phyloP scores from a whole-genome alignment of 1,140 invertebrate species.

The Cyclina sinensis region DNA sequence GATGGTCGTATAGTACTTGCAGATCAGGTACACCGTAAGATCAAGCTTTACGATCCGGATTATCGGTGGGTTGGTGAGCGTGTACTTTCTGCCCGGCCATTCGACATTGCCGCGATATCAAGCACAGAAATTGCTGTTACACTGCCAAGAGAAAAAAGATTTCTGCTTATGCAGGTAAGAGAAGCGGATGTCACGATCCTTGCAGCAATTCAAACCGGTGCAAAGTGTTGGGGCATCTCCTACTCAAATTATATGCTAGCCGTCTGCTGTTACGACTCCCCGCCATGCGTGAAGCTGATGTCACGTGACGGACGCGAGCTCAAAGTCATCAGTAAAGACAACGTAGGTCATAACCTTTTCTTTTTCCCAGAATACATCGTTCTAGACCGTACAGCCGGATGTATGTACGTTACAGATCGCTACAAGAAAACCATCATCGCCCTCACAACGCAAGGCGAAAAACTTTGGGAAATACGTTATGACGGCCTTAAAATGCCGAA shows the following conservation, averaged over 20 bases:
- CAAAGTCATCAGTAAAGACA: constrained; percentile 69
- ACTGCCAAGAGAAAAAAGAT: constrained; percentile 68
- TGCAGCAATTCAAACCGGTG: constrained; percentile 70
- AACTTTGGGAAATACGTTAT: constrained; percentile 70
- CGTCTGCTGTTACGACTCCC: constrained; percentile 70
- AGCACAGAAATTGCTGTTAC: constrained; percentile 69
- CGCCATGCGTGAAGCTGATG: constrained; percentile 71
- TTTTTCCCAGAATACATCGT: constrained; percentile 74
- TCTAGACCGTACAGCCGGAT: constrained; percentile 65
- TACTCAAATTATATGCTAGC: constrained; percentile 71
- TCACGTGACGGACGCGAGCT: constrained; percentile 71
- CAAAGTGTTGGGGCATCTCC: constrained; percentile 71
- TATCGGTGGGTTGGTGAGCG: constrained; percentile 71
- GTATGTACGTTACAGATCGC: constrained; percentile 69
- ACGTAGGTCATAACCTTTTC: constrained; percentile 67
- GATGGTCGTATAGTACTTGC: constrained; percentile 67
- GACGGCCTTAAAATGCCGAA: constrained; percentile 69
- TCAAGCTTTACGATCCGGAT: constrained; percentile 68
- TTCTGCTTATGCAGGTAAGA: constrained; percentile 65
- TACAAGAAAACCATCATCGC: constrained; percentile 69
- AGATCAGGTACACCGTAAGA: constrained; percentile 71
- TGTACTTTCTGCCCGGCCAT: constrained; percentile 69
- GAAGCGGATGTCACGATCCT: constrained; percentile 67
- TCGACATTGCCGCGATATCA: constrained; percentile 63
- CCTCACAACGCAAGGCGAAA: constrained; percentile 69